These are phyloP conservation scores for Drosophila flavopinicola DNA, from an alignment of 2,888 invertebrate genomes.

Conservation along the genomic window DNA sequence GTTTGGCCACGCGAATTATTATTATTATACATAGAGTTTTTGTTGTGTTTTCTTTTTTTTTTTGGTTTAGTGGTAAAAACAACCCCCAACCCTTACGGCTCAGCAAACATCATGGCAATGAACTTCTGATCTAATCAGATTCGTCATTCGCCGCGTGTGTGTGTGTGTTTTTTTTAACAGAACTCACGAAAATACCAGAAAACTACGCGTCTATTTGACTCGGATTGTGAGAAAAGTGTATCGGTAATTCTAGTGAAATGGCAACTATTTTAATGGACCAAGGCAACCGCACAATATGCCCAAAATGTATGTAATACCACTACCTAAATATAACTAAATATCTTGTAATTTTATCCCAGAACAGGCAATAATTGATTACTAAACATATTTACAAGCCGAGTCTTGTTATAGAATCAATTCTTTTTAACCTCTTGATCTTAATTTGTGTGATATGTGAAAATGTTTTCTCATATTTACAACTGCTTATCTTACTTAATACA, in stretches of 20 bases:
- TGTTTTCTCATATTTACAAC: too few species aligned
- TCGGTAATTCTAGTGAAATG: conserved; percentile 25
- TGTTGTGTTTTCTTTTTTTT: background rate
- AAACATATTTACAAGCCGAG: too few species aligned
- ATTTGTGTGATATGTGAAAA: too few species aligned
- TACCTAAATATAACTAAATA: background rate
- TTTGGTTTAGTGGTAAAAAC: conserved; percentile 36
- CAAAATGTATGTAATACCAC: conserved; percentile 58
- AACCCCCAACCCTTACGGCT: conserved; percentile 65
- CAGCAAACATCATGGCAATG: conserved; percentile 32
- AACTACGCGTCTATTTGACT: conserved; percentile 5
- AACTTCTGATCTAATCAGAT: conserved; percentile 62
- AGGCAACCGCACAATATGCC: conserved; percentile 49
- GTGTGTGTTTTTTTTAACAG: conserved; percentile 19
- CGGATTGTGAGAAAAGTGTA: conserved; percentile 1
- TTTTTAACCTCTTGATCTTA: too few species aligned
- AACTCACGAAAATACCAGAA: background rate
- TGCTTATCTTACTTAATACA: too few species aligned
- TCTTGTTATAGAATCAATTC: too few species aligned
- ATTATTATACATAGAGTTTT: conserved; percentile 12
- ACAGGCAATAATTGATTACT: background rate
- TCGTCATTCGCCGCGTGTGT: conserved; percentile 4
- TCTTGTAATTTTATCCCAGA: background rate
- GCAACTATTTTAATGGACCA: conserved; percentile 15
- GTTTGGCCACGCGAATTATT: conserved; percentile 56